A percentile compares a stretch with the other conserved stretches of the same genome.
phyloP scores from a whole-genome alignment of 2,888 invertebrate species.

The Chrysodeixis includens region DNA sequence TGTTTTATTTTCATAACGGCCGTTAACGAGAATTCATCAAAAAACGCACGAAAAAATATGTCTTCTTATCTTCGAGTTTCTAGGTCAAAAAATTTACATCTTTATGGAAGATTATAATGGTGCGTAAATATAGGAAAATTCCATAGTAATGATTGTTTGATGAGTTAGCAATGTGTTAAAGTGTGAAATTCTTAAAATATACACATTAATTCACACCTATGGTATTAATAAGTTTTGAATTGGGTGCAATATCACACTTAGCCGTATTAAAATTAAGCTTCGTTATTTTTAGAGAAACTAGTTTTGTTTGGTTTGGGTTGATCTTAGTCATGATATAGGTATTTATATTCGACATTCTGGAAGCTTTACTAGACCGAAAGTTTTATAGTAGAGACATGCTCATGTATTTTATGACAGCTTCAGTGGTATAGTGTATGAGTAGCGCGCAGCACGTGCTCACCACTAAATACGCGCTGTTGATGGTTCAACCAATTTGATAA shows the following conservation, averaged over 20 bases:
- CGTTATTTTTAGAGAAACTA: neutral
- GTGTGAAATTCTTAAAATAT: neutral
- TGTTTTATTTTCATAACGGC: conserved; percentile 11
- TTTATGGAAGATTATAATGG: neutral
- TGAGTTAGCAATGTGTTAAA: neutral
- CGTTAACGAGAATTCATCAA: conserved; percentile 6
- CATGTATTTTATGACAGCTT: neutral
- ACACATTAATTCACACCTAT: neutral
- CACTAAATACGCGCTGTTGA: conserved; percentile 6
- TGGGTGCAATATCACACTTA: neutral
- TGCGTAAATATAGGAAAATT: neutral
- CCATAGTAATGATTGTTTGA: neutral
- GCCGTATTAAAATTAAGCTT: neutral
- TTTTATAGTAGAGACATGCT: neutral
- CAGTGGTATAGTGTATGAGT: neutral
- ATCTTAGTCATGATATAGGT: neutral
- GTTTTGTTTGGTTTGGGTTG: neutral
- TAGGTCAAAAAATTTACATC: conserved; percentile 5
- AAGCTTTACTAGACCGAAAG: neutral
- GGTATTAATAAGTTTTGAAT: neutral
- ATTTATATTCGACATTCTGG: neutral
- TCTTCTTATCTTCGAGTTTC: conserved; percentile 8
- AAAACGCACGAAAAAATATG: conserved; percentile 9
- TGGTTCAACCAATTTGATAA: conserved; percentile 7
- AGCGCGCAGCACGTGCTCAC: neutral